Conservation (phyloP, 2,888 invertebrate species). For the Eupithecia exiguata region DNA sequence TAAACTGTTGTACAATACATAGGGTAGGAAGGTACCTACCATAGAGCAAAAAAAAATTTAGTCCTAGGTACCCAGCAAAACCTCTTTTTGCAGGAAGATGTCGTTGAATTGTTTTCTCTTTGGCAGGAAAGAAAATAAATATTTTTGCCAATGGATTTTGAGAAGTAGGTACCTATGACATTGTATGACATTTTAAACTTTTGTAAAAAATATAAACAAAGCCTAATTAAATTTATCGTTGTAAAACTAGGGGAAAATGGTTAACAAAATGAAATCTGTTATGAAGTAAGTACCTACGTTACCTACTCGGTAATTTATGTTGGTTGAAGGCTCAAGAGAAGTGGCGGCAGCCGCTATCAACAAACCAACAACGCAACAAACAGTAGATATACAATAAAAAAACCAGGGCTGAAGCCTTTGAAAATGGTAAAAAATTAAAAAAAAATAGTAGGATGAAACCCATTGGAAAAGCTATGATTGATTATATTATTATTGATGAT, state of each 20-base stretch:
- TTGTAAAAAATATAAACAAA: neutral
- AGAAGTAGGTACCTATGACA: neutral
- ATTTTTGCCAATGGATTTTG: neutral
- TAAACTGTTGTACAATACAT: too few species aligned
- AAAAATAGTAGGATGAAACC: too few species aligned
- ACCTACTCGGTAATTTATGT: neutral
- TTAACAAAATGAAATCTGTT: slow-evolving; percentile 44
- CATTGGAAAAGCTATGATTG: too few species aligned
- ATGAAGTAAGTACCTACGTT: slow-evolving; percentile 46
- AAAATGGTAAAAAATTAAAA: too few species aligned
- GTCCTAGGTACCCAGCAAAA: too few species aligned
- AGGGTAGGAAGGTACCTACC: too few species aligned
- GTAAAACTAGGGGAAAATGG: slow-evolving; percentile 46
- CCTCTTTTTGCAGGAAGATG: too few species aligned
- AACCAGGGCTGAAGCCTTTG: too few species aligned
- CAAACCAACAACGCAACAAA: neutral
- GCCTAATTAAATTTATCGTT: neutral
- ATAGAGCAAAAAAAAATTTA: too few species aligned
- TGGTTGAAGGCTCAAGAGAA: neutral
- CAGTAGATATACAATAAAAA: neutral
- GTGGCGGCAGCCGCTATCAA: neutral
- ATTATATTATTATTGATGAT: too few species aligned
- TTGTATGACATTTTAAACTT: neutral
- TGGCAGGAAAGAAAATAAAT: neutral
- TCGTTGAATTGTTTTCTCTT: neutral